Base-by-base conservation (phyloP, 92 coral and sea anemone genomes). In the Phenganax marumi region DNA sequence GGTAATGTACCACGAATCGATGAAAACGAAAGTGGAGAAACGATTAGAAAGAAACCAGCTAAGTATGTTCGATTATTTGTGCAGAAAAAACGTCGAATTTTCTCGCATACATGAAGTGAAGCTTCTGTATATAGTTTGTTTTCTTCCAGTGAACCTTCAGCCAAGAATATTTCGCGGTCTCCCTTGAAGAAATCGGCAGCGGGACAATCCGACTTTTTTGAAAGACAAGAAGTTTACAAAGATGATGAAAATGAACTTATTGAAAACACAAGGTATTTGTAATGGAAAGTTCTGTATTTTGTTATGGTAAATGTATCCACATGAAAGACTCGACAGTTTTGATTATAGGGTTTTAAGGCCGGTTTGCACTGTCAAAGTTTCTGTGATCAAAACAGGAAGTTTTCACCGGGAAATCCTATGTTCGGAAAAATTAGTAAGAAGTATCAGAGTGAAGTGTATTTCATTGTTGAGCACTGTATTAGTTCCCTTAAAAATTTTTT, bases 81-180 rank as follows among this genome's bases (percentile, higher is more conserved):
- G 7, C 3, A 56, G 22, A 56, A 2, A 14, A 14, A 14, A 14
- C 63, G 1, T 56, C 22, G n/a, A 56, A 56, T 56, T 56, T 56
- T 21, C 63, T 33, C 5, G 43, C 63, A 56, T 56, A 14, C 22
- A 21, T 14, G n/a, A 56, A 1, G 17, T 7, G 63, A 21, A 56
- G 63, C 3, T 14, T 14, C 63, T 56, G 22, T 56, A 21, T 56
- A 21, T 56, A 14, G 63, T 56, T 56, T 14, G 43, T 33, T 33
- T 33, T 33, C 23, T 18, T 58, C 23, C 65, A 18, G 23, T 58
- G 23, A 58, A 6, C 23, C 21, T 18, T 16, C 50, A 66, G 12
- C 72, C 17, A 66, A 25, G 50, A 33, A 66, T 66, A 19, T 66
- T 24, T 25, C 72, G 17, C 25, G n/a, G n/a, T n/a, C 72, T 66